Base-by-base conservation (phyloP, 1,140 invertebrate genomes). In the Ostrea denselamellosa region DNA sequence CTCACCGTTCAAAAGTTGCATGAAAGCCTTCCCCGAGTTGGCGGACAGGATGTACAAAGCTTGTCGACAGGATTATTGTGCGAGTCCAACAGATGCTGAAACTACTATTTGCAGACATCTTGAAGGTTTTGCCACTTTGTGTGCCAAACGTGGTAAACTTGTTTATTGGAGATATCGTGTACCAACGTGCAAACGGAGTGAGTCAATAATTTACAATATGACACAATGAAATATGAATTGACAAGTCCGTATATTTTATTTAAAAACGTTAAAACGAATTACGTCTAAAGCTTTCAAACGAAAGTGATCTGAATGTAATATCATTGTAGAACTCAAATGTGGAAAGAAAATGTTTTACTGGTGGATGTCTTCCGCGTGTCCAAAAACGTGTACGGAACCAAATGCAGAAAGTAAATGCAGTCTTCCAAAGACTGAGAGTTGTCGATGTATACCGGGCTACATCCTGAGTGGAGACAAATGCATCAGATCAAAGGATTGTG, bases 391-490 rank as follows among this genome's bases (percentile, higher is more conserved):
- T 83, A 17, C 51, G n/a, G 86, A 87, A 44, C 81, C 81, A 58
- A 83, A 87, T 51, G 65, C 81, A 52, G 81, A 65, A 44, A 8
- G n/a, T 8, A 34, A 19, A 7, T 90, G 87, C 56, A n/a, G 25
- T 14, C 52, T 71, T 12, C 81, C 83, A 52, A 52, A 54, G 52
- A 65, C 77, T 8, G 89, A 90, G 53, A 85, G 82, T 44, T 90
- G 89, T n/a, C 44, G 17, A 17, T 90, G 89, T 54, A 86, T 84
- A 25, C 54, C 88, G 44, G 89, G 89, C 5, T 88, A 58, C 52
- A 65, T 90, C 4, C 87, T 90, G 17, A 90, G 89, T 62, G 85
- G 85, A 62, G 87, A 86, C 14, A 71, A 44, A 53, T 90, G 89
- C 82, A 87, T 90, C 8, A 51, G 19, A 28, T 9, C 2, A 25